Base-by-base conservation (phyloP, 2,113 vertebrate genomes). In the Vanacampus margaritifer region DNA sequence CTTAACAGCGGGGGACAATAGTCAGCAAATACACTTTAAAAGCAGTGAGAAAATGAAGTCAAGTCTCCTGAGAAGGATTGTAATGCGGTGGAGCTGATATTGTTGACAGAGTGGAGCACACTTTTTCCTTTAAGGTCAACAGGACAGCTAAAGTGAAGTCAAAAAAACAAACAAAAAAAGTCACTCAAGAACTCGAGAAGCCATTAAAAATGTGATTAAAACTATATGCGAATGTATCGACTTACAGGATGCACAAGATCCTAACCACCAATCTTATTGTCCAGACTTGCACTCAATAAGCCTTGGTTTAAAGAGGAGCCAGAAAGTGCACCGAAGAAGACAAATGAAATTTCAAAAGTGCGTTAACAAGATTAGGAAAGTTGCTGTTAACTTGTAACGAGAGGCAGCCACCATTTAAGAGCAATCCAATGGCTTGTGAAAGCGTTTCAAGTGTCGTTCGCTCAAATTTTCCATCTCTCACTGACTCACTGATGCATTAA, bases 401-500 rank as follows among this genome's bases (percentile, higher is more conserved):
- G 81, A 83, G 73, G 73, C 71, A 79, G 65, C 83, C 77, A 82
- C 84, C 76, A 71, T 32, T 73, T 82, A 80, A 86, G 83, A 65
- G 68, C 76, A 75, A 67, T 84, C 79, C 28, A 84, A 83, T 83
- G 86, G 78, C 79, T 86, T 80, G 72, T 84, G 84, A 89, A 86
- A 86, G 83, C 78, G 60, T 78, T 84, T 78, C 64, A 54, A 39
- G 46, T 67, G 69, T 66, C 48, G 61, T 63, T 69, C 53, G 23
- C 35, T 60, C 51, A 73, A 36, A 66, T 75, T 76, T 76, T 67
- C 61, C 64, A 45, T 51, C 46, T 72, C 72, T 50, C 45, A 45
- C 26, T 24, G 24, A 43, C 26, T 63, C 59, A 28, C 41, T 14
- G 45, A n/a, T 64, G 24, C 54, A 21, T 43, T 19, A 59, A 43